Base-by-base conservation (phyloP, 35 echinoderm and acorn worm genomes). In the Acanthaster planci region DNA sequence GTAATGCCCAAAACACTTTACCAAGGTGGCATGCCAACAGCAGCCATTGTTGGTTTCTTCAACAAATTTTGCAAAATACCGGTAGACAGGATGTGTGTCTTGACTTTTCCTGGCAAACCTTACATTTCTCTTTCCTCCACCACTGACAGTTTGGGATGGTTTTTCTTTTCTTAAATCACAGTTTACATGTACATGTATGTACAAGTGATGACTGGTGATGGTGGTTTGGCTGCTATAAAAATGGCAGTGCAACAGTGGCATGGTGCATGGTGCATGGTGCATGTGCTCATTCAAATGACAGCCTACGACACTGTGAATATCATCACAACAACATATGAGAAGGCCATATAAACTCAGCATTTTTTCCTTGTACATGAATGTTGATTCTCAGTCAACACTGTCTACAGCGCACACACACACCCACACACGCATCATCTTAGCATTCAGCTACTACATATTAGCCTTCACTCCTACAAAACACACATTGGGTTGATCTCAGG, bases 201-300 rank as follows among this genome's bases (percentile, higher is more conserved):
- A 14, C 26, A 34, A 60, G 34, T 72, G 64, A 72, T 72, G 64
- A 72, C 34, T 72, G 34, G 64, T 72, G 64, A 72, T 72, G 21
- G 59, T 67, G 59, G 23, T 67, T 31, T 35, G 64, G 64, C 64
- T 72, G 64, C 64, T 12, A 31, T 26, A 14, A n/a, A n/a, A n/a
- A n/a, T n/a, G 64, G 14, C 23, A 72, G 64, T 72, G 64, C 64
- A 72, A 72, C 64, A 72, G 19, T 72, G 64, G 64, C 29, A 72
- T 72, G 64, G 64, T 72, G 64, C 64, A 72, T 72, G 42, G 42
- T 47, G 42, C 42, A 47, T 6, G 4, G 64, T 72, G 64, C 64
- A 34, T 72, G 64, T 72, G 64, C 64, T 72, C 64, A 72, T 72
- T 72, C 64, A 72, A 60, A 72, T 72, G 64, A 72, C 64, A 26